These are phyloP conservation scores for Ischnus inquisitorius DNA, from an alignment of 2,888 invertebrate genomes.

Conservation along the genomic window DNA sequence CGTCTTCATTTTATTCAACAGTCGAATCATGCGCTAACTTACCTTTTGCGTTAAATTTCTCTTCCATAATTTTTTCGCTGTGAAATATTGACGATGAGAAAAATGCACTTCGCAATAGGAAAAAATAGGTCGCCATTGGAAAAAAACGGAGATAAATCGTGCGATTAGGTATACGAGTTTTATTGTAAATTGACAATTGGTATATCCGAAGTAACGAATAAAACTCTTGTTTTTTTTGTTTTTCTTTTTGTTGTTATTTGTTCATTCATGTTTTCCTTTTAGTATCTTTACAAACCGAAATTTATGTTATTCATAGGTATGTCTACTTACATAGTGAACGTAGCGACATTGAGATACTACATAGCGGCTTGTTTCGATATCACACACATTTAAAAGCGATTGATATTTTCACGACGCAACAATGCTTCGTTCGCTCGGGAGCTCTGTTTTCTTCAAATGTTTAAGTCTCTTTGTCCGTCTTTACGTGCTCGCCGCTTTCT, in stretches of 20 bases:
- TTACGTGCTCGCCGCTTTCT: slow-evolving; percentile 1
- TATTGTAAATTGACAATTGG: slow-evolving; percentile 10
- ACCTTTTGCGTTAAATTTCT: neutral
- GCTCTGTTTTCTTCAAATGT: slow-evolving; percentile 16
- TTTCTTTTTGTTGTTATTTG: slow-evolving; percentile 46
- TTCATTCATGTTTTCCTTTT: slow-evolving; percentile 56
- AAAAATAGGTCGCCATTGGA: neutral
- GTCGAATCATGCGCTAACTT: neutral
- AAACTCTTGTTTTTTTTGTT: slow-evolving; percentile 19
- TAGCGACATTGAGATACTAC: slow-evolving; percentile 76
- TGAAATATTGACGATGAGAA: neutral
- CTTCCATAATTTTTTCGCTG: neutral
- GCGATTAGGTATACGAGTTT: slow-evolving; percentile 6
- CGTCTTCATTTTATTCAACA: too few relatives aligned
- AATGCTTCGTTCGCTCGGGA: slow-evolving; percentile 25
- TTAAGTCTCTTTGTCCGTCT: slow-evolving; percentile 17
- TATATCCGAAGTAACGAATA: slow-evolving; percentile 22
- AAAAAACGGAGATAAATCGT: neutral
- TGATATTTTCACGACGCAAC: slow-evolving; percentile 59
- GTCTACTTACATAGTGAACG: slow-evolving; percentile 75
- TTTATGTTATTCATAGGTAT: slow-evolving; percentile 71
- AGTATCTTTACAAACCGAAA: slow-evolving; percentile 59
- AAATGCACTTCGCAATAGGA: neutral
- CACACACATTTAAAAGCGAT: slow-evolving; percentile 78
- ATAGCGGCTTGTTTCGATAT: slow-evolving; percentile 60